Evolutionary conservation across 2,888 invertebrate genomes (phyloP).

Genomic region (Cerastoderma edule): DNA sequence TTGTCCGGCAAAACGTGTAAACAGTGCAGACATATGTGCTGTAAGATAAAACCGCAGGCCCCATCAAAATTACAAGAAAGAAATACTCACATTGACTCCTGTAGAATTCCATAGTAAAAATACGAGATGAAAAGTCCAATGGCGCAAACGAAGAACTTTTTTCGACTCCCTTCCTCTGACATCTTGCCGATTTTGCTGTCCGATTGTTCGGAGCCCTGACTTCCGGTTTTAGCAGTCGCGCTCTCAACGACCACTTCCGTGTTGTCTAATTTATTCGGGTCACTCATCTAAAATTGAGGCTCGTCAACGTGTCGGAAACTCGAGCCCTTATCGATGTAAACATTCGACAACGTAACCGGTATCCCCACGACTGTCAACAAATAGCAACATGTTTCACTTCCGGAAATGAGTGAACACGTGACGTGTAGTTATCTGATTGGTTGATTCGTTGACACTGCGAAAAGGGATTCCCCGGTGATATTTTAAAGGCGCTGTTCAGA

Average conservation of each 20-base stretch:
- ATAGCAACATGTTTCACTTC: conserved; percentile 21
- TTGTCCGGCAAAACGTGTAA: too few species aligned
- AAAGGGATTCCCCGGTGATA: too few species aligned
- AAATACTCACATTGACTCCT: conserved; percentile 92
- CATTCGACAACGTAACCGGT: conserved; percentile 21
- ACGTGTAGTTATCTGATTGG: conserved; percentile 14
- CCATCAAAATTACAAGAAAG: not conserved
- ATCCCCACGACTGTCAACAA: conserved; percentile 25
- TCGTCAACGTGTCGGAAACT: conserved; percentile 10
- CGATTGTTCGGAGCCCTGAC: not conserved
- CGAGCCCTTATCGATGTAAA: too few species aligned
- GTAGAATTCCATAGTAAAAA: conserved; percentile 95
- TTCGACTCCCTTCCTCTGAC: conserved; percentile 47
- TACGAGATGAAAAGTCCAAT: conserved; percentile 95
- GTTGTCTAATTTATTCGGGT: conserved; percentile 16
- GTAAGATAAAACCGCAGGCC: not conserved
- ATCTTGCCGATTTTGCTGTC: conserved; percentile 27
- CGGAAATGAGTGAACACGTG: not conserved
- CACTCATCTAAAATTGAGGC: conserved; percentile 10
- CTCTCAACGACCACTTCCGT: conserved; percentile 20
- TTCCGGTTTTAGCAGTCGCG: conserved; percentile 24
- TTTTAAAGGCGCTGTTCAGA: too few species aligned
- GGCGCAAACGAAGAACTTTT: conserved; percentile 89
- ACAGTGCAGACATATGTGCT: not conserved
- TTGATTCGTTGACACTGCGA: too few species aligned